Conservation (phyloP, 2,888 invertebrate genomes). For the Synergus gifuensis region DNA sequence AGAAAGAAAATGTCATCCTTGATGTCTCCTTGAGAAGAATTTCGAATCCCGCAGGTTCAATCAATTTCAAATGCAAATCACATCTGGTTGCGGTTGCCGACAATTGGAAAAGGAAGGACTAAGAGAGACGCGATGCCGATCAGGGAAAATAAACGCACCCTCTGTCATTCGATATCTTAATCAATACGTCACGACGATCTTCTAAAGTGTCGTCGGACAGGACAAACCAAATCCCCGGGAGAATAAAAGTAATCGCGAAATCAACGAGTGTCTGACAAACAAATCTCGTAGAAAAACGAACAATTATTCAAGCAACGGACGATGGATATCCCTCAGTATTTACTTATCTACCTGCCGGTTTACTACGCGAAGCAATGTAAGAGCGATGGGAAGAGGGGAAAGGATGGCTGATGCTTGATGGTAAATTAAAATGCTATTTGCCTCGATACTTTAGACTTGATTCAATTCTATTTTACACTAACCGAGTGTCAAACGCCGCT, state of each 20-base stretch:
- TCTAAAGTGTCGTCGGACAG: constrained; percentile 53
- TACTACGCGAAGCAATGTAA: constrained; percentile 45
- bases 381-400: constrained; percentile 43
- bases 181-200: constrained; percentile 55
- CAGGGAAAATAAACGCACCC: constrained; percentile 46
- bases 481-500: constrained; percentile 9
- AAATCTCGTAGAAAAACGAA: constrained; percentile 47
- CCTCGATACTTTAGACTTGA: constrained; percentile 64
- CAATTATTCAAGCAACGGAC: constrained; percentile 51
- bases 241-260: constrained; percentile 60
- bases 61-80: constrained; percentile 71
- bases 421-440: constrained; percentile 73
- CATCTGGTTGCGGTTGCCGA: constrained; percentile 54
- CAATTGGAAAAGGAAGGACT: constrained; percentile 45
- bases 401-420: constrained; percentile 43
- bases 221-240: neutral
- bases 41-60: constrained; percentile 60
- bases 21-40: constrained; percentile 50
- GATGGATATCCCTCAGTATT: constrained; percentile 52
- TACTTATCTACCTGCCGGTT: constrained; percentile 56
- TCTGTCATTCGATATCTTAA: constrained; percentile 60
- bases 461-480: constrained; percentile 27
- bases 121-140: constrained; percentile 32
- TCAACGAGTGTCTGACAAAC: constrained; percentile 61
- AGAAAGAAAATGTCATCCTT: constrained; percentile 49